These are phyloP conservation scores for Drosophila erecta DNA, from an alignment of 1,140 invertebrate genomes.

Conservation along the genomic window DNA sequence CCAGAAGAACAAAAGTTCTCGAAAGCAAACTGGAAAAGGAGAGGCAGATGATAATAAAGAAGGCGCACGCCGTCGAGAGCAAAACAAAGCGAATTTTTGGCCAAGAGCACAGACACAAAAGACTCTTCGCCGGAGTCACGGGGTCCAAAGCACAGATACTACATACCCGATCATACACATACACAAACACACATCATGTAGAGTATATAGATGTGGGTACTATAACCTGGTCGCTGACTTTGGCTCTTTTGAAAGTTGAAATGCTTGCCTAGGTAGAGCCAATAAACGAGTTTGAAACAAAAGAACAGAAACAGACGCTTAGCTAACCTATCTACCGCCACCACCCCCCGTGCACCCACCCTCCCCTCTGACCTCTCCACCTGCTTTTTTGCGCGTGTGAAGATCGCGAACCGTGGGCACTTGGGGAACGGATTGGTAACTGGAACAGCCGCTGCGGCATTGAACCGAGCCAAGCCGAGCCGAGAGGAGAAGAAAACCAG, in stretches of 20 bases:
- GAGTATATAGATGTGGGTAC: conserved; percentile 23
- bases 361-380: conserved; percentile 6
- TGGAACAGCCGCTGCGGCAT: conserved; percentile 50
- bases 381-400: conserved; percentile 47
- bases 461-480: conserved; percentile 28
- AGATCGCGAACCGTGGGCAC: conserved; percentile 65
- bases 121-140: conserved; percentile 35
- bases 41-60: conserved; percentile 40
- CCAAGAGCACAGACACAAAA: conserved; percentile 45
- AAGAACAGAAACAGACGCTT: conserved; percentile 81
- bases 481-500: conserved; percentile 24
- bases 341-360: conserved; percentile 2
- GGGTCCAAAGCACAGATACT: conserved; percentile 32
- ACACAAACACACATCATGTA: neutral
- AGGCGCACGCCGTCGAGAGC: conserved; percentile 32
- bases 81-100: conserved; percentile 60
- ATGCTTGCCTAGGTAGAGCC: conserved; percentile 66
- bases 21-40: conserved; percentile 54
- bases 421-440: conserved; percentile 62
- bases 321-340: conserved; percentile 41
- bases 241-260: conserved; percentile 75
- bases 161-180: neutral
- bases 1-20: conserved; percentile 41
- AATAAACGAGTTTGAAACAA: conserved; percentile 80
- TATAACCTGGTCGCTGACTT: conserved; percentile 67